Evolutionary conservation across 2,113 vertebrate species (phyloP).

Genomic region (Amblyopsis rosae): DNA sequence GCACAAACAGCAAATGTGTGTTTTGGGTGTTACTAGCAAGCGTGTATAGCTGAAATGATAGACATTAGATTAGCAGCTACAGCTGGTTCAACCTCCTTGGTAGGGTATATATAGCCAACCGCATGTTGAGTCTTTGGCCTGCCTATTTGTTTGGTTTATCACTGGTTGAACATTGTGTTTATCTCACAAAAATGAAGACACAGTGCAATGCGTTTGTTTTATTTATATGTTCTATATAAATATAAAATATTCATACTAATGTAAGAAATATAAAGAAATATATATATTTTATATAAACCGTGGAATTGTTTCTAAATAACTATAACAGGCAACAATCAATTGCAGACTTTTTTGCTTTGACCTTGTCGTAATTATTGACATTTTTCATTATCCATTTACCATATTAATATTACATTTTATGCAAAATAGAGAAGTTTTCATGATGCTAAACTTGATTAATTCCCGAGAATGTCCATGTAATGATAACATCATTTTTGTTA

Average conservation of each 20-base stretch:
- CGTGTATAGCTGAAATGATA: too few relatives aligned
- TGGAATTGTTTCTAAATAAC: not conserved
- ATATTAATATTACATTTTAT: not conserved
- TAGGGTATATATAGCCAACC: too few relatives aligned
- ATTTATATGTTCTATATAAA: slow-evolving; percentile 51
- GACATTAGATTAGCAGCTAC: too few relatives aligned
- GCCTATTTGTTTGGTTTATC: not conserved
- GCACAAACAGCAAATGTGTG: too few relatives aligned
- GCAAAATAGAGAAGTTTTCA: slow-evolving; percentile 16
- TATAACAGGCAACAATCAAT: not conserved
- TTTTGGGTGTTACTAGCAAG: too few relatives aligned
- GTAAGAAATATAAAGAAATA: slow-evolving; percentile 21
- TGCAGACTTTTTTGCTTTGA: slow-evolving; percentile 6
- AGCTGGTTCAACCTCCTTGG: too few relatives aligned
- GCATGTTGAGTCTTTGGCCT: not conserved
- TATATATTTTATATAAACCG: not conserved
- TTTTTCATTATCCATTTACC: not conserved
- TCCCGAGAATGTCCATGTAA: slow-evolving; percentile 6
- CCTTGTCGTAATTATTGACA: not conserved
- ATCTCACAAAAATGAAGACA: not conserved
- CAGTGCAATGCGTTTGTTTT: slow-evolving; percentile 23
- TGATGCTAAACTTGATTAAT: slow-evolving; percentile 1
- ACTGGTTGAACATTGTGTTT: too few relatives aligned
- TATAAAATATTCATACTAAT: slow-evolving; percentile 36
- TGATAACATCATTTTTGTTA: slow-evolving; percentile 5